Conservation (phyloP, 2,888 invertebrate species). For the Galerucella nymphaeae region DNA sequence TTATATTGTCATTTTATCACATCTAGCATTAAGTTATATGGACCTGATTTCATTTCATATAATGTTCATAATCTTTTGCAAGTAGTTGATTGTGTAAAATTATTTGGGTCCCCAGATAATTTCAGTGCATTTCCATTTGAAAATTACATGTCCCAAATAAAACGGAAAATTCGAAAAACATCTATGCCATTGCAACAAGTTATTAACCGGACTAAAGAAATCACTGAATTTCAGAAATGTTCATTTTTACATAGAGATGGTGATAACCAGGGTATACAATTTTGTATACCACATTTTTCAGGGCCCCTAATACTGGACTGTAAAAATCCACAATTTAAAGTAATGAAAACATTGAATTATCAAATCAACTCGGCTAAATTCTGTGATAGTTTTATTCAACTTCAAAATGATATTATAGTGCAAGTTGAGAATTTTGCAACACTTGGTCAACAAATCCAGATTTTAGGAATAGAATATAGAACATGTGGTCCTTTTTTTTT, state of each 20-base stretch:
- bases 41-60: background rate
- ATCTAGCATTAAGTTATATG: constrained; percentile 2
- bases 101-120: background rate
- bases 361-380: background rate
- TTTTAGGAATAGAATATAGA: background rate
- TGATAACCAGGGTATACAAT: background rate
- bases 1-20: background rate
- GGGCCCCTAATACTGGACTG: no score
- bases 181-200: background rate
- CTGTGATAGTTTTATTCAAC: background rate
- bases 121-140: background rate
- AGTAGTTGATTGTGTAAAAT: no score
- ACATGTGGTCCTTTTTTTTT: no score
- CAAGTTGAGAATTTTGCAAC: no score
- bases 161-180: background rate
- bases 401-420: background rate
- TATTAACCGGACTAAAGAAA: no score
- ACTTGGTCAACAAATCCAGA: background rate
- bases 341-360: background rate
- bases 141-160: background rate
- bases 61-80: background rate
- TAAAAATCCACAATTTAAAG: no score
- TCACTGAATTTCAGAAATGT: no score
- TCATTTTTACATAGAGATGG: no score
- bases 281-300: background rate